A percentile compares a stretch with the other conserved stretches of the same genome.
These are phyloP conservation scores for Phyllostomus hastatus DNA, from an alignment of 2,113 vertebrate genomes.

Conservation along the genomic window DNA sequence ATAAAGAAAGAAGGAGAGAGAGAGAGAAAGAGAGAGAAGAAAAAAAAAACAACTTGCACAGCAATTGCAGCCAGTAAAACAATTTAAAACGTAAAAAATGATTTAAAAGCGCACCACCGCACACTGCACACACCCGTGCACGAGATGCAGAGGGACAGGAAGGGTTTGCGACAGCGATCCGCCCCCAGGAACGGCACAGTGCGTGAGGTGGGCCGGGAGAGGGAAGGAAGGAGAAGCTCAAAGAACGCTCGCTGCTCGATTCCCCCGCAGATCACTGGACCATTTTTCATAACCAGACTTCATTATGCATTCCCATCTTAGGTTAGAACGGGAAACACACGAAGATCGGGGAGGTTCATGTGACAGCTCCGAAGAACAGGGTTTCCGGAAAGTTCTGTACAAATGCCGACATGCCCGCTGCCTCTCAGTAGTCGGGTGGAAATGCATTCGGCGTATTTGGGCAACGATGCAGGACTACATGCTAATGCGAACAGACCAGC, in stretches of 20 bases:
- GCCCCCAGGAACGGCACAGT: rapidly evolving
- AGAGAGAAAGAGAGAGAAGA: rapidly evolving
- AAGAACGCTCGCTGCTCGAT: rapidly evolving
- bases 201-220: no score
- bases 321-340: not conserved
- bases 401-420: not conserved
- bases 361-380: not conserved
- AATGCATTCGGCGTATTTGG: rapidly evolving
- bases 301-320: not conserved
- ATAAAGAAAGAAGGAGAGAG: not conserved
- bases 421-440: not conserved
- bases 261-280: not conserved
- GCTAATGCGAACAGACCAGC: not conserved
- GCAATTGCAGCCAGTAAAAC: not conserved
- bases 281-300: not conserved
- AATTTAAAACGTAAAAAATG: no score
- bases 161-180: not conserved
- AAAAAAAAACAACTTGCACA: not conserved
- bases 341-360: not conserved
- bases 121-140: rapidly evolving
- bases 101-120: not conserved
- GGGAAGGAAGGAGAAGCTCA: not conserved
- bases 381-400: not conserved
- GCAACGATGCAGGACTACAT: rapidly evolving
- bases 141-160: not conserved